Evolutionary conservation across 2,888 invertebrate genomes (phyloP).

Genomic region (Hololepta plana): DNA sequence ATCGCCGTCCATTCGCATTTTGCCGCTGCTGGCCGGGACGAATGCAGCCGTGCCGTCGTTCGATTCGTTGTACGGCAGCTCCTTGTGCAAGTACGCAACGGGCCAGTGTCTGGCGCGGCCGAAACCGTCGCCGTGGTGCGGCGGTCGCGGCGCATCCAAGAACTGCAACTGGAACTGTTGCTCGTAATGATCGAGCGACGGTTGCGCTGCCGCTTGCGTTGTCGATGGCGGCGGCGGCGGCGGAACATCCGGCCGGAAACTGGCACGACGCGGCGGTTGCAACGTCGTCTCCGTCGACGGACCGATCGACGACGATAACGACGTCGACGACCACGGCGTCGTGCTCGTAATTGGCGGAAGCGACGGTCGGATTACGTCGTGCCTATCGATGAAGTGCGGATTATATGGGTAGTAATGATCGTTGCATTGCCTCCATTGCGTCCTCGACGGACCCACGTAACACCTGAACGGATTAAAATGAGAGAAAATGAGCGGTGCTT

Average conservation of each 20-base stretch:
- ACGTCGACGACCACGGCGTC: too few relatives aligned
- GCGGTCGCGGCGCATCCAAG: conserved; percentile 30
- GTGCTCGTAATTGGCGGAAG: too few relatives aligned
- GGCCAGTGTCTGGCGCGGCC: conserved; percentile 46
- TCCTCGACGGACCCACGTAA: conserved; percentile 57
- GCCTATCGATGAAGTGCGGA: conserved; percentile 18
- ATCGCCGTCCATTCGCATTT: too few relatives aligned
- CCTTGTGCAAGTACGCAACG: conserved; percentile 63
- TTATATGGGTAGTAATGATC: conserved; percentile 58
- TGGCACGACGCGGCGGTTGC: conserved; percentile 12
- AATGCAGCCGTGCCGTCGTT: too few relatives aligned
- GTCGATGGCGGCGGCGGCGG: conserved; percentile 23
- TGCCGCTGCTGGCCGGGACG: too few relatives aligned
- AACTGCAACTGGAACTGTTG: conserved; percentile 24
- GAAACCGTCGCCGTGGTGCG: conserved; percentile 23
- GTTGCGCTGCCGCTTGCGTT: conserved; percentile 19
- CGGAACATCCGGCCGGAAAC: conserved; percentile 19
- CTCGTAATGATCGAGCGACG: conserved; percentile 24
- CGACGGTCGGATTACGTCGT: conserved; percentile 1
- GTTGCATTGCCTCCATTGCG: conserved; percentile 78
- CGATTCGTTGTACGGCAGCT: conserved; percentile 56
- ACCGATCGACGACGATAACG: too few relatives aligned
- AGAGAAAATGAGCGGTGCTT: neutral
- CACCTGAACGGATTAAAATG: conserved; percentile 38
- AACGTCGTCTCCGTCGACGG: conserved; percentile 5